phyloP scores from a whole-genome alignment of 2,797 vertebrate species.

The Rhinella marina region DNA sequence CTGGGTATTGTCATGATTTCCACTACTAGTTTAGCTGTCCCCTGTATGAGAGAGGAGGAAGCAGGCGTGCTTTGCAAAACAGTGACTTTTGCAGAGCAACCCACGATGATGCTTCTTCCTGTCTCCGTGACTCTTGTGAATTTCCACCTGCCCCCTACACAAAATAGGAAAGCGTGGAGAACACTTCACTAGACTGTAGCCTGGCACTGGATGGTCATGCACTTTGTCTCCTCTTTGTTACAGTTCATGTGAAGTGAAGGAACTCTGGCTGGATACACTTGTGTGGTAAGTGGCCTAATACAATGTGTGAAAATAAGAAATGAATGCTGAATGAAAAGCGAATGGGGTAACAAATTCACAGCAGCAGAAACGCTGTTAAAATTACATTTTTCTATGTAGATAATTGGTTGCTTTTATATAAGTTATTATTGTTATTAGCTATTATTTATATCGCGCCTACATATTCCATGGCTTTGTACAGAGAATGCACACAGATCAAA shows the following conservation, averaged over 20 bases:
- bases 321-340: not conserved
- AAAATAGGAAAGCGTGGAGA: conserved; percentile 70
- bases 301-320: not conserved
- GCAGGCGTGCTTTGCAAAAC: conserved; percentile 58
- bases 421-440: not conserved
- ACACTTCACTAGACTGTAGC: conserved; percentile 63
- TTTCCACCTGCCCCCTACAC: conserved; percentile 80
- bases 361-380: not conserved
- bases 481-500: not conserved
- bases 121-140: conserved; percentile 74
- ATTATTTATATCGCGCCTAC: not conserved
- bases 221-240: conserved; percentile 68
- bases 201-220: conserved; percentile 78
- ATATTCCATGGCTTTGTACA: not conserved
- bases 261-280: conserved; percentile 81
- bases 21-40: conserved; percentile 62
- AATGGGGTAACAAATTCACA: not conserved
- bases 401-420: not conserved
- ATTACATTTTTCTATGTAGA: not conserved
- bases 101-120: conserved; percentile 88
- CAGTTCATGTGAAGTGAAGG: conserved; percentile 80
- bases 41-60: conserved; percentile 80
- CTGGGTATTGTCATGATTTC: conserved; percentile 74
- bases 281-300: conserved; percentile 77
- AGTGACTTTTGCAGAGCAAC: conserved; percentile 65